Evolutionary conservation across 2,888 invertebrate genomes (phyloP), one percentile per base, ranked within the genome.

Genomic region (Lagria hirta): DNA sequence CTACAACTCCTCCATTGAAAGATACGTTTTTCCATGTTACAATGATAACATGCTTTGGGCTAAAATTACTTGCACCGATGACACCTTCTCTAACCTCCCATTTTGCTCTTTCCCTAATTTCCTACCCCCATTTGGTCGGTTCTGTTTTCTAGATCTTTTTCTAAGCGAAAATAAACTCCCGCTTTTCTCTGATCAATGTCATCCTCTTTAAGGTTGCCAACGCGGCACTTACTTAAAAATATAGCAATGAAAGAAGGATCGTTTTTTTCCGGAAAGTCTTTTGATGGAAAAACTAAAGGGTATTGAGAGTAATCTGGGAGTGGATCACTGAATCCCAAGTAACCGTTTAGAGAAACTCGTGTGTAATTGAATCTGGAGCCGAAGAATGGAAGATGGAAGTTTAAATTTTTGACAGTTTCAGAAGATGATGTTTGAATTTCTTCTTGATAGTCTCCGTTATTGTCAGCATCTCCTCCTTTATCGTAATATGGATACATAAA

Each of bases 11-110:
- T 35, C 93, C 93, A 62, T 88, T 82, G 68, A 94, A 94, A 0
- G 93, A 89, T 73, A 96, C 86, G 71, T 97, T 96, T 70, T 91
- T 92, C 98, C 97, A 98, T 0, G 97, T 97, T 37, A 90, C 81
- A 47, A 94, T 88, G 43, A 91, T 75, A 2, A 86, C 90, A 65
- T 94, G 94, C 65, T 94, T 92, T 0, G 97, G 94, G 54, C 83
- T 79, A 73, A 97, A 98, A 2, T 86, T 84, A 24, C 90, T 88
- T 0, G 94, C 85, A 0, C 97, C 96, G 14, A 93, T 88, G 11
- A 96, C 91, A 5, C 93, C 93, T 57, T 88, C 82, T 27, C 90
- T 81, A 43, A 94, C 84, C 64, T 94, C 93, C 90, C 92, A 91
- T 58, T 83, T 89, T 1, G 90, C 62, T 34, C 93, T 78, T 67